Percentiles rank a stretch among this genome's conserved stretches.
Evolutionary conservation across 2,113 vertebrate genomes (phyloP).

Genomic region (Carassius carassius): DNA sequence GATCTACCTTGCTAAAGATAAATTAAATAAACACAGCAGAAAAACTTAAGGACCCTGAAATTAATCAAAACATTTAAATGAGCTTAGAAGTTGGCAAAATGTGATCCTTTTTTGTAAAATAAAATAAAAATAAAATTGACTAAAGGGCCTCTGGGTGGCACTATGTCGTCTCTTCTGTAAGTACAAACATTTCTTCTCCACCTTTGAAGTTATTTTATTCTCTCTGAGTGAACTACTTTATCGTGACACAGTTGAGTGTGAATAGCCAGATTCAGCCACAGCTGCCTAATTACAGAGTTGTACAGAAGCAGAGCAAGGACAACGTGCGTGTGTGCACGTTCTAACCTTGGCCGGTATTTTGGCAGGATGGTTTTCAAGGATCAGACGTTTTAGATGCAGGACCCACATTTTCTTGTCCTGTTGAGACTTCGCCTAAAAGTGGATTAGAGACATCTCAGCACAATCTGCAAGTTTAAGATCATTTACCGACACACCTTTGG

Average conservation of each 20-base stretch:
- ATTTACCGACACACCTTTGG: neutral
- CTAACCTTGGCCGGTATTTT: conserved; percentile 98
- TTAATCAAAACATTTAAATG: neutral
- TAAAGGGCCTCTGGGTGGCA: conserved; percentile 3
- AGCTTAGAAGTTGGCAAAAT: neutral
- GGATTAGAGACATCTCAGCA: conserved; percentile 13
- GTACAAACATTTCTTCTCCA: neutral
- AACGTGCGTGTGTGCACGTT: neutral
- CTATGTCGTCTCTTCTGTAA: neutral
- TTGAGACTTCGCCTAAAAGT: conserved; percentile 88
- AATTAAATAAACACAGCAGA: neutral
- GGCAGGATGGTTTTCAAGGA: conserved; percentile 97
- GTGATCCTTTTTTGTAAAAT: too few species aligned
- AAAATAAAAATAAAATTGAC: neutral
- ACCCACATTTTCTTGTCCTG: conserved; percentile 98
- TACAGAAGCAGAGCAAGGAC: neutral
- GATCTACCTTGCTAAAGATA: neutral
- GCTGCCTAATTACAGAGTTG: neutral
- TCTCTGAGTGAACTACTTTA: conserved; percentile 22
- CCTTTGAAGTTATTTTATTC: neutral
- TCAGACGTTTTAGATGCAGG: conserved; percentile 94
- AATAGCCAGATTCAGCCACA: neutral
- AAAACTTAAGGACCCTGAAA: neutral
- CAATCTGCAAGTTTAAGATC: conserved; percentile 13
- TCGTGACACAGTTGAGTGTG: neutral